Conservation (phyloP, 2,113 vertebrate genomes). For the Varanus komodoensis region DNA sequence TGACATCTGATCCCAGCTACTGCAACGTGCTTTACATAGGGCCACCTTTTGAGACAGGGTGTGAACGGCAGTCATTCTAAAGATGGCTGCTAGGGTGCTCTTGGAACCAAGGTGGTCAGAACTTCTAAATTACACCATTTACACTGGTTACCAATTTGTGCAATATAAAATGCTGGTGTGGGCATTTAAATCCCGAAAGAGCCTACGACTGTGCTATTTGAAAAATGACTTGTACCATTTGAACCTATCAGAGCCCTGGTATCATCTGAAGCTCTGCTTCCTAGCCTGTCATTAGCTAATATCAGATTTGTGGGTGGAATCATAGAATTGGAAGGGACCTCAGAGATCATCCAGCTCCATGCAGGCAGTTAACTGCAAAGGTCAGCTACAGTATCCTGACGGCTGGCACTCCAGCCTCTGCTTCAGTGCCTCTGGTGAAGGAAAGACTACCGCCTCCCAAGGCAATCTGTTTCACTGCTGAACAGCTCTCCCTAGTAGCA, state of each 20-base stretch:
- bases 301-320: not conserved
- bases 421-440: too few relatives aligned
- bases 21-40: too few relatives aligned
- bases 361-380: too few relatives aligned
- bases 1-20: too few relatives aligned
- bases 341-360: too few relatives aligned
- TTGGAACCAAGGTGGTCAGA: not conserved
- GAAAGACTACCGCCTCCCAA: too few relatives aligned
- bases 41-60: not conserved
- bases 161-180: not conserved
- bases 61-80: not conserved
- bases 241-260: not conserved
- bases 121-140: not conserved
- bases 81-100: not conserved
- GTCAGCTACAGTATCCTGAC: too few relatives aligned
- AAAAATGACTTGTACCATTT: not conserved
- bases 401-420: too few relatives aligned
- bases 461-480: too few relatives aligned
- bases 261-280: not conserved
- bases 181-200: not conserved
- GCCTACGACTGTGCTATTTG: not conserved
- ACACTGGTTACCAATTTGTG: not conserved
- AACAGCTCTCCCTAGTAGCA: too few relatives aligned
- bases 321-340: too few relatives aligned
- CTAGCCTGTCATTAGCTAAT: too few relatives aligned